Percentiles rank a stretch among this genome's conserved stretches.
These are phyloP conservation scores for Sylvia atricapilla DNA, from an alignment of 2,113 vertebrate species.

Conservation along the genomic window DNA sequence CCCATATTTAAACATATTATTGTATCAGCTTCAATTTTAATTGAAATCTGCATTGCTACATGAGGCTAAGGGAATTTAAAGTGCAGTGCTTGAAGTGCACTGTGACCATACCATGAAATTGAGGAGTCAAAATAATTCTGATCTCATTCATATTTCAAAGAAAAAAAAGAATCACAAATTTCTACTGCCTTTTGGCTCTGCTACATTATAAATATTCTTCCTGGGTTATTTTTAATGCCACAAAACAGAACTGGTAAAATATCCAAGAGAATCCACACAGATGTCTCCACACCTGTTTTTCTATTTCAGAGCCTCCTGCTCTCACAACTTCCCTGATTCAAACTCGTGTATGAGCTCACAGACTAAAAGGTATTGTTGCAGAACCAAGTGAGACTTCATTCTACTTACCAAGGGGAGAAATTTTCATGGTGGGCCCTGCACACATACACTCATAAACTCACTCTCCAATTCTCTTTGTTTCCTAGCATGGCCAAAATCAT, in stretches of 20 bases:
- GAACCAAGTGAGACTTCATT: not conserved
- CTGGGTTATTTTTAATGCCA: not conserved
- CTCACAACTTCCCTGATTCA: not conserved
- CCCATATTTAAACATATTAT: not conserved
- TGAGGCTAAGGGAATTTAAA: not conserved
- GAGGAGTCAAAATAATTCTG: not conserved
- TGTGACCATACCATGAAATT: not conserved
- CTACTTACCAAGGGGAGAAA: not conserved
- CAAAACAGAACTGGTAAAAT: not conserved
- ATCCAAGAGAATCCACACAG: not conserved
- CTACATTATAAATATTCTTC: not conserved
- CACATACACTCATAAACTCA: not conserved
- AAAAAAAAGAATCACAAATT: not conserved
- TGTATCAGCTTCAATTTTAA: conserved; percentile 8
- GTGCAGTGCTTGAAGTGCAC: not conserved
- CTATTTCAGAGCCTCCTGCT: not conserved
- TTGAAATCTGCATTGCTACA: not conserved
- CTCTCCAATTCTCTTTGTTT: not conserved
- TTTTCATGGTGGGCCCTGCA: not conserved
- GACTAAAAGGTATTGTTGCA: not conserved
- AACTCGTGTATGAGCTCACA: not conserved
- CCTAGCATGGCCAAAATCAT: not conserved
- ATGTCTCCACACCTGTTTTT: not conserved
- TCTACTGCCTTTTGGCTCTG: not conserved
- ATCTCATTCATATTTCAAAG: not conserved